A percentile compares a stretch with the other conserved stretches of the same genome.
These are phyloP conservation scores for Macrostomum cliftonense DNA, from an alignment of 2,888 invertebrate species.

Conservation along the genomic window DNA sequence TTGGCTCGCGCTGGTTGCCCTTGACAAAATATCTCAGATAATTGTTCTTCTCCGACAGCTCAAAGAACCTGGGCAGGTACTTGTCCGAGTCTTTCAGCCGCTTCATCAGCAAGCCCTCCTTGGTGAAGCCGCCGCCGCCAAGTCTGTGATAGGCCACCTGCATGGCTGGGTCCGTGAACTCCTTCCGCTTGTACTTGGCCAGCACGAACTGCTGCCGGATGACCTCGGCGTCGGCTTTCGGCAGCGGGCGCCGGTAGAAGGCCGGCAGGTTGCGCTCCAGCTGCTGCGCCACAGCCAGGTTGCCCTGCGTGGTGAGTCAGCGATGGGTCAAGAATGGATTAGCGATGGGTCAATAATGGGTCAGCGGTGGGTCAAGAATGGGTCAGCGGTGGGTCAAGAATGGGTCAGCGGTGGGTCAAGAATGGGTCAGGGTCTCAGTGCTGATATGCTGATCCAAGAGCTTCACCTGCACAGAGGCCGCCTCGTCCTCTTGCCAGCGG, in stretches of 20 bases:
- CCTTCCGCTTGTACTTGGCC: slow-evolving; percentile 70
- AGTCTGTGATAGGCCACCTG: slow-evolving; percentile 37
- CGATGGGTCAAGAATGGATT: no score
- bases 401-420: no score
- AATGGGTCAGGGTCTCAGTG: no score
- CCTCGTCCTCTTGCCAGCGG: no score
- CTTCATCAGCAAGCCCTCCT: slow-evolving; percentile 72
- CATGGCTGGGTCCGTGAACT: slow-evolving; percentile 60
- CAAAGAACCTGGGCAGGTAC: slow-evolving; percentile 63
- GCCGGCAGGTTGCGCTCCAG: neutral
- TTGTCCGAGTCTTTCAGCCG: slow-evolving; percentile 66
- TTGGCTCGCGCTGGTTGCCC: slow-evolving; percentile 47
- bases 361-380: no score
- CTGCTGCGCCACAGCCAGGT: no score
- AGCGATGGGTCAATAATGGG: no score
- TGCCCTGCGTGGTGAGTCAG: no score
- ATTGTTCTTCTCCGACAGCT: slow-evolving; percentile 59
- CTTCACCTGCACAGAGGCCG: no score
- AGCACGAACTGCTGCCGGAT: slow-evolving; percentile 71
- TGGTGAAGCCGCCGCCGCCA: slow-evolving; percentile 24
- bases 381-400: no score
- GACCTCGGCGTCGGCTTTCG: neutral
- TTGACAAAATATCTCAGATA: slow-evolving; percentile 49
- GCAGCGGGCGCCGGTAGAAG: slow-evolving; percentile 3
- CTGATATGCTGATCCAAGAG: no score